A percentile compares a stretch with the other conserved stretches of the same genome.
Evolutionary conservation across 2,888 invertebrate genomes (phyloP).

Genomic region (Rotaria sp.): DNA sequence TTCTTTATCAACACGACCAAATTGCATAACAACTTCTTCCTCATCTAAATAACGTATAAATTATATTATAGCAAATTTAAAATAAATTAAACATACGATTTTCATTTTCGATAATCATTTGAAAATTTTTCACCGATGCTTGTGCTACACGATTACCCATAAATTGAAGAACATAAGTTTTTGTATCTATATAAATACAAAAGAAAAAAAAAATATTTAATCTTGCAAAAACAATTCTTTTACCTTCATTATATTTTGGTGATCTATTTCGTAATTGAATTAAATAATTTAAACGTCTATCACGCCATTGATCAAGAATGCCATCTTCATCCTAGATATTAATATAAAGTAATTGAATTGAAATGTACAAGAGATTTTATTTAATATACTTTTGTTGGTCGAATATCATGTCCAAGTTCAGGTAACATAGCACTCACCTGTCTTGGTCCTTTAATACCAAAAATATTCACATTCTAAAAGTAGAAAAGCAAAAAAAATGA

Average conservation of each 20-base stretch:
- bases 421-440: constrained; percentile 98
- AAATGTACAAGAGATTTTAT: too few species aligned
- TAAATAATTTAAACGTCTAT: background rate
- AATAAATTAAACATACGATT: too few species aligned
- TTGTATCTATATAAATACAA: background rate
- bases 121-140: background rate
- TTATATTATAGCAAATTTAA: constrained; percentile 58
- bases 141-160: background rate
- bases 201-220: too few species aligned
- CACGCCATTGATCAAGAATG: background rate
- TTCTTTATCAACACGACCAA: constrained; percentile 39
- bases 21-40: background rate
- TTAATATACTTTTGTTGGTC: constrained; percentile 68
- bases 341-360: too few species aligned
- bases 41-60: background rate
- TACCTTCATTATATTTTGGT: background rate
- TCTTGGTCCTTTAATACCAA: constrained; percentile 96
- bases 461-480: constrained; percentile 81
- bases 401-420: constrained; percentile 77
- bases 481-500: too few species aligned
- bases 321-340: background rate
- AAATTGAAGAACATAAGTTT: background rate
- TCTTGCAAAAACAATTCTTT: too few species aligned
- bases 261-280: background rate
- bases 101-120: background rate